Evolutionary conservation across 1,140 invertebrate species (phyloP).

Genomic region (Bombus impatiens): DNA sequence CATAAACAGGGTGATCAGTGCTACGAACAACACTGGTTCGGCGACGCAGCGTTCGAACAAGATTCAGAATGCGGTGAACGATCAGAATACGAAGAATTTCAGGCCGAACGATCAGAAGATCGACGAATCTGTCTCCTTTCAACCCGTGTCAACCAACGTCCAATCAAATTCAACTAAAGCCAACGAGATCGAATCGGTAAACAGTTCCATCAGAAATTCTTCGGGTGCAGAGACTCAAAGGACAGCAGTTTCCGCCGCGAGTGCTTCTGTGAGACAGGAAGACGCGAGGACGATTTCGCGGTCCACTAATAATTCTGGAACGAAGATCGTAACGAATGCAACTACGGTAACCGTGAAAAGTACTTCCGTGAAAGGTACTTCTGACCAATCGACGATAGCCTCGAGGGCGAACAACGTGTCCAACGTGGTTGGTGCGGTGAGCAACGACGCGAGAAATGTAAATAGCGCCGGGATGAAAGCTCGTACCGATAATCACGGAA

Average conservation of each 20-base stretch:
- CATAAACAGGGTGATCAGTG: constrained; percentile 14
- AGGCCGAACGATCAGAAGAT: constrained; percentile 4
- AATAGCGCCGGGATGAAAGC: constrained; percentile 57
- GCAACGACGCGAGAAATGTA: constrained; percentile 39
- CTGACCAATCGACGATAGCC: constrained; percentile 7
- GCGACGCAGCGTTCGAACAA: constrained; percentile 31
- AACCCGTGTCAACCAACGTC: neutral
- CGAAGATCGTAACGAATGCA: neutral
- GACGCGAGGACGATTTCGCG: constrained; percentile 3
- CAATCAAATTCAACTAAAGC: neutral
- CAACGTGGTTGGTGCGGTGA: constrained; percentile 37
- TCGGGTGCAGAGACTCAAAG: constrained; percentile 14
- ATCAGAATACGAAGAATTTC: neutral
- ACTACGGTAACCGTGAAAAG: neutral
- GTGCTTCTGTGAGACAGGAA: constrained; percentile 46
- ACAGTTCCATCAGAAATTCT: neutral
- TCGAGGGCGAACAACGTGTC: constrained; percentile 42
- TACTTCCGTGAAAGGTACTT: neutral
- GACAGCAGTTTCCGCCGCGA: constrained; percentile 1
- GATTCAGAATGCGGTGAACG: constrained; percentile 5
- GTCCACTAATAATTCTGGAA: neutral
- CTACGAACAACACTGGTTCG: constrained; percentile 13
- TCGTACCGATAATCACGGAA: constrained; percentile 64
- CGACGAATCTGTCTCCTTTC: neutral
- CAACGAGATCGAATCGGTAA: neutral